Evolutionary conservation across 2,888 invertebrate species (phyloP).

Genomic region (Ptychoptera contaminata): DNA sequence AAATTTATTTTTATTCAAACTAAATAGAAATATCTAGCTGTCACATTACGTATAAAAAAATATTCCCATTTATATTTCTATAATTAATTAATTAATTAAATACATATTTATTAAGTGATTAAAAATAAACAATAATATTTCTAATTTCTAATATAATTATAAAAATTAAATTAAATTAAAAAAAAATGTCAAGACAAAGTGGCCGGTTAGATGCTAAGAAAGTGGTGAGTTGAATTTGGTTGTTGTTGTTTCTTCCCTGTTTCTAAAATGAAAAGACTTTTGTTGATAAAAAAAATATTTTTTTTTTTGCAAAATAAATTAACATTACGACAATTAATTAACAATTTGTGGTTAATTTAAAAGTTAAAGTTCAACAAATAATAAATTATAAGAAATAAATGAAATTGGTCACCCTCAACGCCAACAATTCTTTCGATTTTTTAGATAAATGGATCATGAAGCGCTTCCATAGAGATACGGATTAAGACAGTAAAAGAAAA

Average conservation of each 20-base stretch:
- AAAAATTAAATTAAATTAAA: too few relatives aligned
- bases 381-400: neutral
- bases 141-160: too few relatives aligned
- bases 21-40: too few relatives aligned
- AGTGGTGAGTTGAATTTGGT: constrained; percentile 25
- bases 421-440: constrained; percentile 27
- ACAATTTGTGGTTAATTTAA: neutral
- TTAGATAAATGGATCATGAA: constrained; percentile 18
- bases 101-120: too few relatives aligned
- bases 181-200: constrained; percentile 26
- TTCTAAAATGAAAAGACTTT: neutral
- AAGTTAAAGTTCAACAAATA: neutral
- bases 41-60: too few relatives aligned
- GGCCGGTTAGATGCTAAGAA: constrained; percentile 28
- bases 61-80: too few relatives aligned
- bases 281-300: neutral
- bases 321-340: neutral
- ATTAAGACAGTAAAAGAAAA: constrained; percentile 11
- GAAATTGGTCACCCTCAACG: constrained; percentile 25
- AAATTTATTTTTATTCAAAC: too few relatives aligned
- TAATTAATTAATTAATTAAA: too few relatives aligned
- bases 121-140: too few relatives aligned
- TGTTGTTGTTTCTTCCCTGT: neutral
- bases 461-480: neutral
- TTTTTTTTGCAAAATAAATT: neutral